A percentile compares a stretch with the other conserved stretches of the same genome.
These are phyloP conservation scores for Agapornis roseicollis DNA, from an alignment of 2,113 vertebrate species.

Conservation along the genomic window DNA sequence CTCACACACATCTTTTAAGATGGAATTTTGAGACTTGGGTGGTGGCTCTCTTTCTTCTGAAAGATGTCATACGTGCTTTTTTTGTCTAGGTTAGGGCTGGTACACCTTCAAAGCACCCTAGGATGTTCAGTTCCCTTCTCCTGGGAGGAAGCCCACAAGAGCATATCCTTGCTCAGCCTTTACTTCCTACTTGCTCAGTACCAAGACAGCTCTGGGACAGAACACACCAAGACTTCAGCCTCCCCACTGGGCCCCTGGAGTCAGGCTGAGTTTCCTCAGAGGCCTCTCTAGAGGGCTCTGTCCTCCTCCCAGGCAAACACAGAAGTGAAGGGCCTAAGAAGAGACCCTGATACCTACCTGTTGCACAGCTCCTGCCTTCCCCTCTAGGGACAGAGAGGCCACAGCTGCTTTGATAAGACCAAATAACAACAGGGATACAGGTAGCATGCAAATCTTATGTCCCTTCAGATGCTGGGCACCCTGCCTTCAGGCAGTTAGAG, in stretches of 20 bases:
- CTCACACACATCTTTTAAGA: not conserved
- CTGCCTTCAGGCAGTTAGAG: too few species aligned
- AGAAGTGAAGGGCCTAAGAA: too few species aligned
- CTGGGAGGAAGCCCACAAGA: not conserved
- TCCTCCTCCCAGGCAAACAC: too few species aligned
- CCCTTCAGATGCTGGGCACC: too few species aligned
- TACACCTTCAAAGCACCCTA: not conserved
- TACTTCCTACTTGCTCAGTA: too few species aligned
- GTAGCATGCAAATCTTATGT: too few species aligned
- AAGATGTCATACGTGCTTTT: not conserved
- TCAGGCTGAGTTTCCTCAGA: not conserved
- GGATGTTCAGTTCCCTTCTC: not conserved
- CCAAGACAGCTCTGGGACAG: too few species aligned
- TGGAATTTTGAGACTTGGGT: not conserved
- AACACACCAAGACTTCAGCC: not conserved
- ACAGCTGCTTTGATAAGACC: not conserved
- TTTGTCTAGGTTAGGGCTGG: fast-evolving
- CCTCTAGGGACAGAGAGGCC: not conserved
- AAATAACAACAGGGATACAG: not conserved
- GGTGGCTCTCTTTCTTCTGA: not conserved
- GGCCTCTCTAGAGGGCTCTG: fast-evolving
- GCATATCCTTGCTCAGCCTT: not conserved
- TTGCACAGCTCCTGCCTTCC: not conserved
- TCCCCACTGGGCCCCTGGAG: too few species aligned
- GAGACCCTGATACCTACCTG: not conserved